Conservation (phyloP, 2,888 invertebrate species). For the Metalampra italica region DNA sequence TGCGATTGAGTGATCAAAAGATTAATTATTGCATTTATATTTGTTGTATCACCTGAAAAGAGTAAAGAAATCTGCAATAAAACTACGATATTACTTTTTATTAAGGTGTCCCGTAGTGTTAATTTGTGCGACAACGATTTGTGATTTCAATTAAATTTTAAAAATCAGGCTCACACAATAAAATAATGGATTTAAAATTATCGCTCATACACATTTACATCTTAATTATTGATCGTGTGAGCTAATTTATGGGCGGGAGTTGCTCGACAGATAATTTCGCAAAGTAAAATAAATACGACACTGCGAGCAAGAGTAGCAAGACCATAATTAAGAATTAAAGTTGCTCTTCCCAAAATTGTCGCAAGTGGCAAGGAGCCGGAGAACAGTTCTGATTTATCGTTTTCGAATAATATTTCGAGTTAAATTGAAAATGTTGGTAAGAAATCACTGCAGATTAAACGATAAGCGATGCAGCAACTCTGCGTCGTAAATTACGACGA, state of each 20-base stretch:
- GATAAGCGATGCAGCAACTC: conserved; percentile 38
- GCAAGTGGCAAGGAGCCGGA: conserved; percentile 48
- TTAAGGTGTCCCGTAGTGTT: no score
- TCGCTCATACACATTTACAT: conserved; percentile 27
- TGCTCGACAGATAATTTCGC: conserved; percentile 46
- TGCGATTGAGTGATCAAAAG: background rate
- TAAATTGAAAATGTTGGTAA: conserved; percentile 56
- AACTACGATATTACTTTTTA: no score
- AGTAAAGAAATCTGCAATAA: no score
- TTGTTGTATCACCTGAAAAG: no score
- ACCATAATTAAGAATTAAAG: conserved; percentile 71
- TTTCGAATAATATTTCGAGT: conserved; percentile 52
- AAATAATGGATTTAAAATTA: background rate
- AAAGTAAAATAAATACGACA: conserved; percentile 63
- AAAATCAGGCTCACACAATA: background rate
- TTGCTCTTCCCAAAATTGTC: conserved; percentile 60
- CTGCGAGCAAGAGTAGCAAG: conserved; percentile 47
- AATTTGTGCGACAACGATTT: no score
- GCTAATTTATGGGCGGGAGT: conserved; percentile 47
- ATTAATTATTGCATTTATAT: background rate
- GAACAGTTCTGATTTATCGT: conserved; percentile 57
- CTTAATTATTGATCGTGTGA: conserved; percentile 57
- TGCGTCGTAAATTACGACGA: conserved; percentile 27
- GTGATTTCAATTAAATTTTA: background rate
- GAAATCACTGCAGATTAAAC: conserved; percentile 45